Evolutionary conservation across 1,140 invertebrate species (phyloP).

Genomic region (Steinernema feltiae): DNA sequence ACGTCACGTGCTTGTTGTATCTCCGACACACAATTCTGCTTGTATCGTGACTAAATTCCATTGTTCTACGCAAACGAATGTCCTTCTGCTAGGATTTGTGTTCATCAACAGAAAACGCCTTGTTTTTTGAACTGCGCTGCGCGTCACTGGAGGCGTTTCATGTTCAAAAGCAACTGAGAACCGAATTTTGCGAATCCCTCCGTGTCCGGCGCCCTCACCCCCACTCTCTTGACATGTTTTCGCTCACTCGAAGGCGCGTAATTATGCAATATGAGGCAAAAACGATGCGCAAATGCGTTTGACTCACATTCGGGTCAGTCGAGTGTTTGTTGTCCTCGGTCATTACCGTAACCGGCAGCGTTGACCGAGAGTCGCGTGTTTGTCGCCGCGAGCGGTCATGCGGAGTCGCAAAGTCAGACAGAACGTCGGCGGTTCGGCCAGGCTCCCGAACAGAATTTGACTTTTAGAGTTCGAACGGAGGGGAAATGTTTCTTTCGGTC

Average conservation of each 20-base stretch:
- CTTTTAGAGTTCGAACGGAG: too few species aligned
- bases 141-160: too few species aligned
- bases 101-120: too few species aligned
- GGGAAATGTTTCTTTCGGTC: too few species aligned
- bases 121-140: too few species aligned
- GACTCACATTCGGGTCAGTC: conserved; percentile 2
- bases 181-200: background rate
- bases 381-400: background rate
- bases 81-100: too few species aligned
- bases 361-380: background rate
- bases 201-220: background rate
- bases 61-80: too few species aligned
- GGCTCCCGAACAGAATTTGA: too few species aligned
- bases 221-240: conserved; percentile 1
- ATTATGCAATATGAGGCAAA: background rate
- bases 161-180: too few species aligned
- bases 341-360: background rate
- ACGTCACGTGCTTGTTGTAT: too few species aligned
- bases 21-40: too few species aligned
- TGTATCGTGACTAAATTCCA: too few species aligned
- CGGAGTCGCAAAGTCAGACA: background rate
- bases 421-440: background rate
- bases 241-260: background rate
- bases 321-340: background rate
- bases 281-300: background rate